Percentiles rank a stretch among this genome's conserved stretches.
These are phyloP conservation scores for Rotaria magnacalcarata DNA, from an alignment of 2,888 invertebrate genomes.

Conservation along the genomic window DNA sequence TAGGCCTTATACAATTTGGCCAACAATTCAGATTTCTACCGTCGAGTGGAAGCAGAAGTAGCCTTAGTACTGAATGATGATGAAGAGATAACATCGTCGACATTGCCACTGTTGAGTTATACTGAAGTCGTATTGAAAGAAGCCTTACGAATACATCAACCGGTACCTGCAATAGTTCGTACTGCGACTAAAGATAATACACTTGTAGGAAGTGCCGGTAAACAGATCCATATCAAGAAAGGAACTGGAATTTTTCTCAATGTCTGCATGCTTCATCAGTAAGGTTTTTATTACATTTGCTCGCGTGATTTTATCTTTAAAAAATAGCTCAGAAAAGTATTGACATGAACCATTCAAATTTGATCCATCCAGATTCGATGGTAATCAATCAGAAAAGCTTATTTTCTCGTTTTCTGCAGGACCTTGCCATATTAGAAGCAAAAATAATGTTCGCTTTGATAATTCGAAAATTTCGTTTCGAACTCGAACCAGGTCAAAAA, in stretches of 20 bases:
- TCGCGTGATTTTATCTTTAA: no score
- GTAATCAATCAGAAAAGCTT: background rate
- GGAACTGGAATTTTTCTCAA: background rate
- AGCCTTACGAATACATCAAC: background rate
- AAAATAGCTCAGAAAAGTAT: background rate
- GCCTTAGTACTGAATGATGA: no score
- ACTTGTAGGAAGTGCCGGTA: background rate
- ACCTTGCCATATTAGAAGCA: background rate
- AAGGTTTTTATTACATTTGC: no score
- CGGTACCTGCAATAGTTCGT: background rate
- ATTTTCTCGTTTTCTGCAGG: background rate
- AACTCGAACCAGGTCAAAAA: background rate
- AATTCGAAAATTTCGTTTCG: constrained; percentile 15
- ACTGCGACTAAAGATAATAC: background rate
- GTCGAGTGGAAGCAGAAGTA: no score
- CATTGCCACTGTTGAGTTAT: background rate
- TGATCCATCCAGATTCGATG: constrained; percentile 1
- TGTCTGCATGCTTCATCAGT: background rate
- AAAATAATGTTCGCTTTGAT: background rate
- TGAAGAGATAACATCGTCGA: no score
- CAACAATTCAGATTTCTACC: no score
- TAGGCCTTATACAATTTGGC: background rate
- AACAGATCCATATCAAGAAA: constrained; percentile 13
- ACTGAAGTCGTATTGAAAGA: constrained; percentile 1
- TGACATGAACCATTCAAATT: constrained; percentile 32